A percentile compares a stretch with the other conserved stretches of the same genome.
Conservation (phyloP, 2,888 invertebrate genomes). For the Atherix ibis region DNA sequence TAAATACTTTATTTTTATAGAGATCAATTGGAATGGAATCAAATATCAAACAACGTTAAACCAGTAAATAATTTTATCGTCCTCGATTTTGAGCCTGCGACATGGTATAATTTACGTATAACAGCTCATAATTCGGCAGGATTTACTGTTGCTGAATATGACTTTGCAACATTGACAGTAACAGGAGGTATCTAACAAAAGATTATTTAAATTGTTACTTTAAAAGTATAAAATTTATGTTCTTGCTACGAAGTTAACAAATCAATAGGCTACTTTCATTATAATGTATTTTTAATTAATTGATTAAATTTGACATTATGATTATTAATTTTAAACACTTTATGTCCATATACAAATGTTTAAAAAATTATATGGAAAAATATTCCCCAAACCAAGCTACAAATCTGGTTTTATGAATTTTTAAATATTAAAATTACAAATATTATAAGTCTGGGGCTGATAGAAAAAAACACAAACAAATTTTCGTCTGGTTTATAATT, state of each 20-base stretch:
- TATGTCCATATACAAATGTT: too few species aligned
- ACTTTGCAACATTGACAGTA: slow-evolving; percentile 85
- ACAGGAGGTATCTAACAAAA: slow-evolving; percentile 64
- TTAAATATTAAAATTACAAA: too few species aligned
- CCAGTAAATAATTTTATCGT: slow-evolving; percentile 83
- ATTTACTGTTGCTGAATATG: slow-evolving; percentile 86
- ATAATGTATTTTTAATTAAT: too few species aligned
- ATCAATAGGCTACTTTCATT: too few species aligned
- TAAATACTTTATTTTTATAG: slow-evolving; percentile 34
- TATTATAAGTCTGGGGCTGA: too few species aligned
- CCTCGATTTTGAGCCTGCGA: slow-evolving; percentile 80
- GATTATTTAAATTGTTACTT: slow-evolving; percentile 17
- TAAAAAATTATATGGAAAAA: too few species aligned
- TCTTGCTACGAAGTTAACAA: too few species aligned
- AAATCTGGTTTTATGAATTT: too few species aligned
- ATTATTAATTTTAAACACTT: neutral
- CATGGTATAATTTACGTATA: slow-evolving; percentile 83
- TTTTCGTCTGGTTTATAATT: too few species aligned
- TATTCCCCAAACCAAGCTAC: too few species aligned
- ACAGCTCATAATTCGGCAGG: slow-evolving; percentile 93
- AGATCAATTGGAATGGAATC: slow-evolving; percentile 79
- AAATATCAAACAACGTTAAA: slow-evolving; percentile 85
- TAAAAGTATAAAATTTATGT: slow-evolving; percentile 1
- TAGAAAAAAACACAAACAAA: too few species aligned
- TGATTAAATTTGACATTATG: neutral